A percentile compares a stretch with the other conserved stretches of the same genome.
These are phyloP conservation scores for Macroglossus sobrinus DNA, from an alignment of 2,113 vertebrate genomes.

Conservation along the genomic window DNA sequence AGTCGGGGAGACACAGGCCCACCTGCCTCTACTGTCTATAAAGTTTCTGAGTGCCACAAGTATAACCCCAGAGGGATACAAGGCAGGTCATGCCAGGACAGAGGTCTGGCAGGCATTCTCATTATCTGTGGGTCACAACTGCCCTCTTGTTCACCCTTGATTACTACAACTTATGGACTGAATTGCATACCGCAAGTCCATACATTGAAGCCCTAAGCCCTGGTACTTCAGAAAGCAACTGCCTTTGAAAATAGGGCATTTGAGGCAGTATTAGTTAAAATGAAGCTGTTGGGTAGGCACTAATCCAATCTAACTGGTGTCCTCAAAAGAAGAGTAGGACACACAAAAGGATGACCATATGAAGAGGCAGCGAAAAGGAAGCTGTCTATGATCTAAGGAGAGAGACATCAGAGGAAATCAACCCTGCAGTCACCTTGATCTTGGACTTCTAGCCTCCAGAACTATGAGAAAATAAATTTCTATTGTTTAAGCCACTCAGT, in stretches of 20 bases:
- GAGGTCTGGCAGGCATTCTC: background rate
- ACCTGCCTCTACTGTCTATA: background rate
- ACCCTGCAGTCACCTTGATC: background rate
- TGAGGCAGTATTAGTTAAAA: background rate
- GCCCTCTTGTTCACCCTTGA: background rate
- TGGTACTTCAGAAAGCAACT: background rate
- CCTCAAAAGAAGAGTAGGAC: background rate
- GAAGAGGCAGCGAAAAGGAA: background rate
- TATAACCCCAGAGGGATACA: background rate
- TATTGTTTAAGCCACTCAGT: background rate
- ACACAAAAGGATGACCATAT: background rate
- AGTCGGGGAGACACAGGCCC: background rate
- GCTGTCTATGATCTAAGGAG: background rate
- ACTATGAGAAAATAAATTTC: background rate
- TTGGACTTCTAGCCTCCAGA: background rate
- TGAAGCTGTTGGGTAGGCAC: background rate
- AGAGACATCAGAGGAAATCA: background rate
- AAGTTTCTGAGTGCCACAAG: background rate
- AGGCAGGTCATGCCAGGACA: background rate
- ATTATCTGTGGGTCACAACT: background rate
- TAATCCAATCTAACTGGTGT: background rate
- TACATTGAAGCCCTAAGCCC: background rate
- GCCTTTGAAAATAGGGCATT: background rate
- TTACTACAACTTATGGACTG: background rate
- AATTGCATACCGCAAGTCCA: background rate